Conservation (phyloP, 2,113 vertebrate species). For the Phodopus roborovskii region DNA sequence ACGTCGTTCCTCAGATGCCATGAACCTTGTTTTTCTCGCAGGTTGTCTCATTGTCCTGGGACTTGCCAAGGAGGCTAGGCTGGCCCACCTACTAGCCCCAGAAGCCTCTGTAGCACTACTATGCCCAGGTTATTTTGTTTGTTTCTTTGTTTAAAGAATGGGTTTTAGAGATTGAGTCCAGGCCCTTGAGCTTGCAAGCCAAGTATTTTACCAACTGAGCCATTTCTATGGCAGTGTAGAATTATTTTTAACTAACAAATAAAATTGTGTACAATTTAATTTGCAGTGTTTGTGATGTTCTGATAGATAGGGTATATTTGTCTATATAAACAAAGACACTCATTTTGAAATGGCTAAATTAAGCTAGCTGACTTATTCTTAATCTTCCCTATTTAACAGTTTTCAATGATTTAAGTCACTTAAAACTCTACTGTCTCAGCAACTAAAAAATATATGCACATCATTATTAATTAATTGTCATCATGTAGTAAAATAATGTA, state of each 20-base stretch:
- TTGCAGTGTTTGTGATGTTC: neutral
- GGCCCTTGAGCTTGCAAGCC: neutral
- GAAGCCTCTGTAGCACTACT: neutral
- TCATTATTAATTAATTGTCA: neutral
- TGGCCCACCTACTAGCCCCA: neutral
- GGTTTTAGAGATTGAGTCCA: neutral
- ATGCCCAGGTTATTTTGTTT: neutral
- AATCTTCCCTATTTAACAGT: neutral
- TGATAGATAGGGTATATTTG: neutral
- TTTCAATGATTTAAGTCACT: neutral
- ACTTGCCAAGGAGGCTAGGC: neutral
- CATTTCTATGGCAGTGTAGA: neutral
- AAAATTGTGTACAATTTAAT: neutral
- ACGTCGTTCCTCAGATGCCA: neutral
- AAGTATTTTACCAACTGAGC: neutral
- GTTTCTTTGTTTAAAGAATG: neutral
- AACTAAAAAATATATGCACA: neutral
- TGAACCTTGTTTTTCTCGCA: neutral
- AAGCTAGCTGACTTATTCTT: neutral
- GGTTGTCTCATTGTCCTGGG: neutral
- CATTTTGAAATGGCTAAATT: neutral
- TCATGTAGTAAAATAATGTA: neutral
- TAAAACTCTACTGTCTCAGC: neutral
- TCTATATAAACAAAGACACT: neutral
- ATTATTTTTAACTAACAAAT: neutral